Evolutionary conservation across 1,140 invertebrate genomes (phyloP).

Genomic region (Cylas formicarius): DNA sequence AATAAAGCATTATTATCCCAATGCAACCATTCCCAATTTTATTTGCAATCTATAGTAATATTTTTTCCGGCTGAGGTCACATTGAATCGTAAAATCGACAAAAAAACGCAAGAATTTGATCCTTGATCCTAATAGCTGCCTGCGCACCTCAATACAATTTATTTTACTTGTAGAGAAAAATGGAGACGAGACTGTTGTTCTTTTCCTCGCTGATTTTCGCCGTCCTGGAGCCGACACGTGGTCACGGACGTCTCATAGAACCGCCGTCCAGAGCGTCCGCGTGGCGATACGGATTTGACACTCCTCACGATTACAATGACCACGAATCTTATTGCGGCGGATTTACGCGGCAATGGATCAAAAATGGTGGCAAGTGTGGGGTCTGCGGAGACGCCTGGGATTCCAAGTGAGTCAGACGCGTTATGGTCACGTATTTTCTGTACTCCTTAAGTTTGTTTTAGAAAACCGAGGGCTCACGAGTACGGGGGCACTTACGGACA

Average conservation of each 20-base stretch:
- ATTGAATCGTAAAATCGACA: no score
- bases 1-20: no score
- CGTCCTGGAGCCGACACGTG: conserved; percentile 46
- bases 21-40: no score
- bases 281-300: conserved; percentile 71
- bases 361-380: conserved; percentile 74
- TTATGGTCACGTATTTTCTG: conserved; percentile 1
- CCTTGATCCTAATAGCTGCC: no score
- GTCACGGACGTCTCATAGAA: conserved; percentile 75
- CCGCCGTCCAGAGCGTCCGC: conserved; percentile 77
- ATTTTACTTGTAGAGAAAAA: no score
- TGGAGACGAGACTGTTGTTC: conserved; percentile 2
- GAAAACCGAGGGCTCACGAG: conserved; percentile 70
- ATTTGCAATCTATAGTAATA: no score
- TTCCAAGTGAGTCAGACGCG: conserved; percentile 40
- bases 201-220: background rate
- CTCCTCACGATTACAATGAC: conserved; percentile 78
- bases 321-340: conserved; percentile 86
- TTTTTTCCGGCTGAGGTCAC: no score
- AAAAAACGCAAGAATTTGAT: no score
- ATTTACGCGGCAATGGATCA: conserved; percentile 66
- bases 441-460: conserved; percentile 26
- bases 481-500: conserved; percentile 75
- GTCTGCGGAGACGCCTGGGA: conserved; percentile 84
- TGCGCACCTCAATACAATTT: no score